Evolutionary conservation across 2,797 vertebrate species (phyloP).

Genomic region (Coregonus suidteri): DNA sequence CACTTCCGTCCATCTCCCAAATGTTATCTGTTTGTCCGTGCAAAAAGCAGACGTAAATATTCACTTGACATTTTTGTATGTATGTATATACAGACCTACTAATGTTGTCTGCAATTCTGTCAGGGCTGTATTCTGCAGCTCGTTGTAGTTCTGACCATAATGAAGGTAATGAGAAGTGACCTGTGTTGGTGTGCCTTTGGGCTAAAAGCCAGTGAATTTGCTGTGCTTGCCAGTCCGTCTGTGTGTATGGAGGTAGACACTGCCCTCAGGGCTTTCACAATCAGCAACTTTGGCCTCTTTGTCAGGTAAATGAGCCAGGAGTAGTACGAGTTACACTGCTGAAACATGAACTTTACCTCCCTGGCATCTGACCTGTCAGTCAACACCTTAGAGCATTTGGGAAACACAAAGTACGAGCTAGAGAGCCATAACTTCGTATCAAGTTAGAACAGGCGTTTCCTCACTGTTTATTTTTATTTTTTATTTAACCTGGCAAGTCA

Average conservation of each 20-base stretch:
- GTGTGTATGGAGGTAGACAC: slow-evolving; percentile 48
- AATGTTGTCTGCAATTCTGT: slow-evolving; percentile 59
- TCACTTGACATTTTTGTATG: slow-evolving; percentile 47
- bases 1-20: background rate
- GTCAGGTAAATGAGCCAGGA: slow-evolving; percentile 59
- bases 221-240: slow-evolving; percentile 64
- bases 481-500: too few relatives aligned
- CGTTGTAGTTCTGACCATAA: slow-evolving; percentile 62
- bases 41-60: slow-evolving; percentile 45
- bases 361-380: slow-evolving; percentile 49
- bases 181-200: slow-evolving; percentile 62
- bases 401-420: background rate
- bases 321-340: slow-evolving; percentile 46
- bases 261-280: slow-evolving; percentile 50
- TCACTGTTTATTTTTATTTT: too few relatives aligned
- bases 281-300: slow-evolving; percentile 50
- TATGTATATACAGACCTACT: slow-evolving; percentile 46
- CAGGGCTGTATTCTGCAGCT: slow-evolving; percentile 48
- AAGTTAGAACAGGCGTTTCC: too few relatives aligned
- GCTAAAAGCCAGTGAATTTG: slow-evolving; percentile 61
- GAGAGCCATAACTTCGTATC: background rate
- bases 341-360: slow-evolving; percentile 49
- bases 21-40: slow-evolving; percentile 36
- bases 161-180: slow-evolving; percentile 63
- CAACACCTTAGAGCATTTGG: slow-evolving; percentile 9